These are phyloP conservation scores for Amia ocellicauda DNA, from an alignment of 2,113 vertebrate species.

Conservation along the genomic window DNA sequence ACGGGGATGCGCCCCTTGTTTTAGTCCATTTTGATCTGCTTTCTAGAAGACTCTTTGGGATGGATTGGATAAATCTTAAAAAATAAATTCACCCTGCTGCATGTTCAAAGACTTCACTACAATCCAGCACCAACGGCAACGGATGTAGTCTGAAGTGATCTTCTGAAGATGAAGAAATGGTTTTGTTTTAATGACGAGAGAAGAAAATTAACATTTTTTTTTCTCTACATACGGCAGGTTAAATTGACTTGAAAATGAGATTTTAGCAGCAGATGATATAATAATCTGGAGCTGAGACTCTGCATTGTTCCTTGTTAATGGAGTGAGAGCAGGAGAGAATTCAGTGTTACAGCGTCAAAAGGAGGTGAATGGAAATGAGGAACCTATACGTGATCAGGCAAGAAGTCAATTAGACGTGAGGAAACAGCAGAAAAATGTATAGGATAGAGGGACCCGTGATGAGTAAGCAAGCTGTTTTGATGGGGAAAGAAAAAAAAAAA, in stretches of 20 bases:
- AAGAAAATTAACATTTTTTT: conserved; percentile 35
- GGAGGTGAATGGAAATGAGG: conserved; percentile 67
- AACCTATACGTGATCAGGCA: conserved; percentile 69
- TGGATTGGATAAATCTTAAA: neutral
- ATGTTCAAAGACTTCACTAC: neutral
- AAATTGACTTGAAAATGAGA: conserved; percentile 79
- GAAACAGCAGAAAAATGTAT: conserved; percentile 42
- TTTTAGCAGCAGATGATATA: conserved; percentile 68
- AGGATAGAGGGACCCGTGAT: conserved; percentile 12
- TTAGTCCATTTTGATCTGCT: too few species aligned
- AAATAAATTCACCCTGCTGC: neutral
- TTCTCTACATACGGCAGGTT: conserved; percentile 62
- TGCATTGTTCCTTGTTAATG: conserved; percentile 71
- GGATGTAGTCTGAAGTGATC: neutral
- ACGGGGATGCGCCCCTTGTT: neutral
- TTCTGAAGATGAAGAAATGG: neutral
- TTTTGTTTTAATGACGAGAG: conserved; percentile 46
- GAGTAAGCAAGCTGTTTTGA: conserved; percentile 11
- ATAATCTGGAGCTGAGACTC: conserved; percentile 66
- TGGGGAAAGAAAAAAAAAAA: neutral
- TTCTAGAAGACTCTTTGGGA: too few species aligned
- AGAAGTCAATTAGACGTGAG: conserved; percentile 75
- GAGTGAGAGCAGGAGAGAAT: conserved; percentile 73
- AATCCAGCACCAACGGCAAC: neutral
- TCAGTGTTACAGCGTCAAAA: conserved; percentile 67